phyloP scores from a whole-genome alignment of 2,888 invertebrate genomes.

The Hydroisotoma schaefferi region DNA sequence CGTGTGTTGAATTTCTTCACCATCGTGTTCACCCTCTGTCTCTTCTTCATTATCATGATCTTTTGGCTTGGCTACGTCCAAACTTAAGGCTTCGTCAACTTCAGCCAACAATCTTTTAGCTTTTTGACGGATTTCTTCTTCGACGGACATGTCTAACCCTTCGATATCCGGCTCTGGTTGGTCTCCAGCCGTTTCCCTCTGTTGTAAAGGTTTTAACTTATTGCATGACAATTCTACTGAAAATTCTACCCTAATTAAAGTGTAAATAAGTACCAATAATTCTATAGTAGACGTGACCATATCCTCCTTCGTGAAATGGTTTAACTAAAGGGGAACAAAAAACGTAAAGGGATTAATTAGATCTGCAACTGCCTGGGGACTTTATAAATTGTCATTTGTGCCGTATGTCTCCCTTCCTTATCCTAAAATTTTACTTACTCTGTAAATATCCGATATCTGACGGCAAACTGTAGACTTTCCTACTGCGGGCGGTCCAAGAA shows the following conservation, averaged over 20 bases:
- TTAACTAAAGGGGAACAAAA: slow-evolving; percentile 22
- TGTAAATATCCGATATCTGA: slow-evolving; percentile 42
- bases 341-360: too few species aligned
- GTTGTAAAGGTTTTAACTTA: background rate
- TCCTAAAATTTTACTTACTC: slow-evolving; percentile 7
- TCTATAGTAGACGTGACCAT: slow-evolving; percentile 39
- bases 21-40: slow-evolving; percentile 10
- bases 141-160: slow-evolving; percentile 22
- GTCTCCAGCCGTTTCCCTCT: slow-evolving; percentile 33
- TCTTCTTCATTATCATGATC: background rate
- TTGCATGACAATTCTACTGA: too few species aligned
- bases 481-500: slow-evolving; percentile 38
- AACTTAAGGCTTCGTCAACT: slow-evolving; percentile 21
- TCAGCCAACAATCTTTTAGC: slow-evolving; percentile 24
- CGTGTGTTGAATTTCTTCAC: background rate
- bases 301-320: slow-evolving; percentile 42
- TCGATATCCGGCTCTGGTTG: slow-evolving; percentile 23
- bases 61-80: too few species aligned
- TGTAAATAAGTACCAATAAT: slow-evolving; percentile 28
- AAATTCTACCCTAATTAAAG: too few species aligned
- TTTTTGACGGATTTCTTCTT: slow-evolving; percentile 25
- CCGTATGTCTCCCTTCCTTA: too few species aligned
- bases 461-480: slow-evolving; percentile 44
- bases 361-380: too few species aligned
- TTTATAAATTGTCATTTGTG: too few species aligned